Evolutionary conservation across 2,797 vertebrate genomes (phyloP).

Genomic region (Thunnus albacares): DNA sequence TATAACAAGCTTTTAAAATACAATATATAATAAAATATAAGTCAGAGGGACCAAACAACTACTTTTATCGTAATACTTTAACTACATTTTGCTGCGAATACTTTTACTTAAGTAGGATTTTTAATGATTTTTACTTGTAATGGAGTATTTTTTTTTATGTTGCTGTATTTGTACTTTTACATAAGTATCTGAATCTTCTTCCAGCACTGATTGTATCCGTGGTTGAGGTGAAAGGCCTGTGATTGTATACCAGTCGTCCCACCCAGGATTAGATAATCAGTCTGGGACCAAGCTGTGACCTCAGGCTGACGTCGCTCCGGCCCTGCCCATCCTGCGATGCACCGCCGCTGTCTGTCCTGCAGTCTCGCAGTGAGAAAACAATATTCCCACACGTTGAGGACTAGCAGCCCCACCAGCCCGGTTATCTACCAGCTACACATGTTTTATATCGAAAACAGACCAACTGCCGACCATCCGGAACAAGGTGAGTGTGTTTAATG

Average conservation of each 20-base stretch:
- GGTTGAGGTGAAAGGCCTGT: not conserved
- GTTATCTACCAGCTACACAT: not conserved
- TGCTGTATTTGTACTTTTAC: no score
- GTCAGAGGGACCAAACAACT: no score
- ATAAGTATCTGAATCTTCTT: no score
- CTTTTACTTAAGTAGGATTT: no score
- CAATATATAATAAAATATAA: no score
- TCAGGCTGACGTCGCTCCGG: slow-evolving; percentile 69
- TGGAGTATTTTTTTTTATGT: no score
- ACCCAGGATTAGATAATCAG: slow-evolving; percentile 65
- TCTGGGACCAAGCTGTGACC: slow-evolving; percentile 63
- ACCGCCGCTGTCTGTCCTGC: slow-evolving; percentile 55
- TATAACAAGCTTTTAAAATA: no score
- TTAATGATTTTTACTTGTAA: no score
- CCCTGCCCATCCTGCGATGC: slow-evolving; percentile 63
- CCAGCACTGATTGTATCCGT: no score
- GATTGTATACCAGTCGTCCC: slow-evolving; percentile 9
- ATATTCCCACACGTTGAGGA: slow-evolving; percentile 15
- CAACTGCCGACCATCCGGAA: not conserved
- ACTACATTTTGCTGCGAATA: no score
- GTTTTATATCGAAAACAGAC: not conserved
- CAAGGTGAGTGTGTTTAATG: slow-evolving; percentile 46
- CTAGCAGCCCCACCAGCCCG: not conserved
- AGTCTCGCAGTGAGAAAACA: slow-evolving; percentile 35
- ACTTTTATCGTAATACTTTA: no score